Base-by-base conservation (phyloP, 2,113 vertebrate species). In the Tricholaema leucomelas region DNA sequence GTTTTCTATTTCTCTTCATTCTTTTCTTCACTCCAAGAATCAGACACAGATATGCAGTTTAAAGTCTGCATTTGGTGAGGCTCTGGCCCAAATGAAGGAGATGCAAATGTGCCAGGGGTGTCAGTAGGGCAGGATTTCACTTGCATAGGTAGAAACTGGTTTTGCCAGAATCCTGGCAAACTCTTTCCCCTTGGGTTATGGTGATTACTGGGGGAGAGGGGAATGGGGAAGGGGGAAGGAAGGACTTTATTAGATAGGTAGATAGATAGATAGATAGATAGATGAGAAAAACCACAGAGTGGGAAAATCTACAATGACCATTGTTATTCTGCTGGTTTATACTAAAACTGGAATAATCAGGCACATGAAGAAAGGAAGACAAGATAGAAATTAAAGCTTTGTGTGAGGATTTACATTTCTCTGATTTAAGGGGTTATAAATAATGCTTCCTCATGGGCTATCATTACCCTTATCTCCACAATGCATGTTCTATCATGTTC, bases 81-180 rank as follows among this genome's bases (percentile, higher is more conserved):
- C 65, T 48, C 65, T 6, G 59, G 60, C 48, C 64, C 36, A 64
- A 23, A 6, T 4, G n/a, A 85, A 78, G 76, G 70, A 36, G 50
- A 82, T 5, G 21, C 6, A 33, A 80, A 80, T 1, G 31, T 58
- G 50, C 33, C 48, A n/a, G 12, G 23, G 35, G 84, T 72, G 93
- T 70, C 78, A 61, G 69, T 8, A 58, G 89, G 90, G 82, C 95
- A 94, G 87, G 83, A 88, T 73, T 91, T 94, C 87, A 93, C 88
- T 95, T 91, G 92, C 15, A 89, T 12, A 80, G 56, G 54, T 71
- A 55, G 78, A 80, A 94, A 93, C 95, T 92, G 93, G 87, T 93
- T 96, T 93, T 89, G 84, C 92, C 71, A 90, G 93, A 93, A 95
- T 82, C 67, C 71, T 80, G 74, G n/a, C n/a, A n/a, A n/a, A 42